phyloP scores from a whole-genome alignment of 2,797 vertebrate species.

The Myotis pilosus region DNA sequence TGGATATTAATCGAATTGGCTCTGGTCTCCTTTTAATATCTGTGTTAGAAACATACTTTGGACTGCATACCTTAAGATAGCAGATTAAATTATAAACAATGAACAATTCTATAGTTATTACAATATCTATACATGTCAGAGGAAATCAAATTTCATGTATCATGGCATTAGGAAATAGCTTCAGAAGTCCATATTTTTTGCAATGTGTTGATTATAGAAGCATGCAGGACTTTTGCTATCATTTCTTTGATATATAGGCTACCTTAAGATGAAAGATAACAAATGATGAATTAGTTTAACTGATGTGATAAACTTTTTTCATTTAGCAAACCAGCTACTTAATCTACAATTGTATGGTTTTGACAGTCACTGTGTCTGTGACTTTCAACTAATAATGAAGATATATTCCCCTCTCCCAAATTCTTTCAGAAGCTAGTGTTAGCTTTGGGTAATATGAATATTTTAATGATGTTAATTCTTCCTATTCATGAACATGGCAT shows the following conservation, averaged over 20 bases:
- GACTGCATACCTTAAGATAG: neutral
- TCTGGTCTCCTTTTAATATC: conserved; percentile 17
- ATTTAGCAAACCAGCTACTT: neutral
- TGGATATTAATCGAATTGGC: conserved; percentile 18
- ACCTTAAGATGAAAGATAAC: neutral
- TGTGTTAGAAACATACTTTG: conserved; percentile 1
- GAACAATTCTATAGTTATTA: neutral
- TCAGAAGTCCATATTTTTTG: neutral
- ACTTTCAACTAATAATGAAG: conserved; percentile 32
- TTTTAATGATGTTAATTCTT: neutral
- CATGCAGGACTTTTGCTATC: neutral
- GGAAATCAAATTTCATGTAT: conserved; percentile 24
- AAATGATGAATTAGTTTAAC: neutral
- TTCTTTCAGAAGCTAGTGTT: conserved; percentile 18
- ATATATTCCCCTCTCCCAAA: neutral
- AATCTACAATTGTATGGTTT: neutral
- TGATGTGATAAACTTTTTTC: neutral
- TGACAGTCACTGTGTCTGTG: neutral
- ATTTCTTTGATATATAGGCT: conserved; percentile 6
- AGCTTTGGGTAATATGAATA: neutral
- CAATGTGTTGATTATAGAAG: neutral
- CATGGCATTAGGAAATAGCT: neutral
- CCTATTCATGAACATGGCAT: neutral
- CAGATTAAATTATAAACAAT: neutral
- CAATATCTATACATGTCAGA: neutral